These are phyloP conservation scores for Thymelicus lineola DNA, from an alignment of 2,888 invertebrate species.

Conservation along the genomic window DNA sequence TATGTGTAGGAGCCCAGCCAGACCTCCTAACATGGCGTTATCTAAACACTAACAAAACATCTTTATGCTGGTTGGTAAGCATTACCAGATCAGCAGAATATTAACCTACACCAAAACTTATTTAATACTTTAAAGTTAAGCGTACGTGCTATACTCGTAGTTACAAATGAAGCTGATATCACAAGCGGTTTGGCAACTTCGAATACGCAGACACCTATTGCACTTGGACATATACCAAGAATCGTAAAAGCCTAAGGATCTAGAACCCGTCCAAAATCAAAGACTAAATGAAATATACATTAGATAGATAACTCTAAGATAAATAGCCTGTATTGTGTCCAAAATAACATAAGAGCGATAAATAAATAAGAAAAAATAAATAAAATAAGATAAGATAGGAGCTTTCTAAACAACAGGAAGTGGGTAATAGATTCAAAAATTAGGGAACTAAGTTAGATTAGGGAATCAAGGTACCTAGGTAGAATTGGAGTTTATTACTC, in stretches of 20 bases:
- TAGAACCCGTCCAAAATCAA: not conserved
- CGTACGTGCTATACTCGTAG: not conserved
- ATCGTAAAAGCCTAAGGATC: conserved; percentile 4
- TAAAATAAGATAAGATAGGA: too few relatives aligned
- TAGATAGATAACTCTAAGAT: too few relatives aligned
- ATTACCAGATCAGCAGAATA: conserved; percentile 14
- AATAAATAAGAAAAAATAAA: too few relatives aligned
- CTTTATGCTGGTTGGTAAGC: conserved; percentile 16
- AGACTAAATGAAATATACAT: not conserved
- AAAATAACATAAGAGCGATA: too few relatives aligned
- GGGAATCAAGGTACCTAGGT: too few relatives aligned
- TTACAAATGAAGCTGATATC: conserved; percentile 8
- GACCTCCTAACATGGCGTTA: not conserved
- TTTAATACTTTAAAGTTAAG: not conserved
- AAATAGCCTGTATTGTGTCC: too few relatives aligned
- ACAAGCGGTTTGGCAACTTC: conserved; percentile 8
- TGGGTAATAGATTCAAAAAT: too few relatives aligned
- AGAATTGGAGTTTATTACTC: too few relatives aligned
- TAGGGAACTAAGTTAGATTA: too few relatives aligned
- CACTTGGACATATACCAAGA: conserved; percentile 15
- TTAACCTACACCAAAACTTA: conserved; percentile 1
- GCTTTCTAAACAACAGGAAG: too few relatives aligned
- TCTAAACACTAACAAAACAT: conserved; percentile 10
- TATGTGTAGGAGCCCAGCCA: conserved; percentile 10
- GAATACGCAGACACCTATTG: conserved; percentile 10